A percentile compares a stretch with the other conserved stretches of the same genome.
phyloP scores from a whole-genome alignment of 2,113 vertebrate species.

The Toxotes jaculatrix region DNA sequence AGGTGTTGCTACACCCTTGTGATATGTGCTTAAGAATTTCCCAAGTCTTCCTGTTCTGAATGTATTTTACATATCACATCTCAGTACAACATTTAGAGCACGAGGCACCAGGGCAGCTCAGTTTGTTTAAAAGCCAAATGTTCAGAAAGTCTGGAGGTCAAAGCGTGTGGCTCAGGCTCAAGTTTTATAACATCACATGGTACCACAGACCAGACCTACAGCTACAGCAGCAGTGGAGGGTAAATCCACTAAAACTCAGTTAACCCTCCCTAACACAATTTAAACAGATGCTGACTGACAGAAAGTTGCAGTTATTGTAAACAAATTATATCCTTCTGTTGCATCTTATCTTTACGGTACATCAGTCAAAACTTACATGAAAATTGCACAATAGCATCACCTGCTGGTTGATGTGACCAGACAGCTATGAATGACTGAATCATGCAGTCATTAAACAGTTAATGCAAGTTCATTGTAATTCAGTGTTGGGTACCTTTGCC shows the following conservation, averaged over 20 bases:
- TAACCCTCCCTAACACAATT: not conserved
- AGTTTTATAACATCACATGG: conserved; percentile 13
- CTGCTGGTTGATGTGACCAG: conserved; percentile 37
- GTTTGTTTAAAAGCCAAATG: conserved; percentile 8
- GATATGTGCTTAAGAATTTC: not conserved
- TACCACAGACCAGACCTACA: not conserved
- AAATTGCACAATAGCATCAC: conserved; percentile 23
- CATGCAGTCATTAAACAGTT: not conserved
- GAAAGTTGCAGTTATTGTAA: not conserved
- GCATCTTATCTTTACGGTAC: not conserved
- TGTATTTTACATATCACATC: conserved; percentile 2
- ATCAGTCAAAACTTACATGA: not conserved
- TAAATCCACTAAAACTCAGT: not conserved
- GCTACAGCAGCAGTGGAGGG: conserved; percentile 19
- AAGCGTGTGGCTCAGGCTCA: conserved; percentile 26
- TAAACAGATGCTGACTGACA: not conserved
- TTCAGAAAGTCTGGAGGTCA: conserved; percentile 38
- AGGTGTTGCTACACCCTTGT: conserved; percentile 23
- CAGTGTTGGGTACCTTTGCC: not conserved
- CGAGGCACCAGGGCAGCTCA: not conserved
- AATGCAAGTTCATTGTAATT: not conserved
- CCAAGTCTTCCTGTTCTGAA: not conserved
- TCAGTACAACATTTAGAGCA: conserved; percentile 2
- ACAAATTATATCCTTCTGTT: not conserved
- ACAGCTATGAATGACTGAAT: not conserved